These are phyloP conservation scores for Agapornis roseicollis DNA, from an alignment of 2,113 vertebrate genomes.

Conservation along the genomic window DNA sequence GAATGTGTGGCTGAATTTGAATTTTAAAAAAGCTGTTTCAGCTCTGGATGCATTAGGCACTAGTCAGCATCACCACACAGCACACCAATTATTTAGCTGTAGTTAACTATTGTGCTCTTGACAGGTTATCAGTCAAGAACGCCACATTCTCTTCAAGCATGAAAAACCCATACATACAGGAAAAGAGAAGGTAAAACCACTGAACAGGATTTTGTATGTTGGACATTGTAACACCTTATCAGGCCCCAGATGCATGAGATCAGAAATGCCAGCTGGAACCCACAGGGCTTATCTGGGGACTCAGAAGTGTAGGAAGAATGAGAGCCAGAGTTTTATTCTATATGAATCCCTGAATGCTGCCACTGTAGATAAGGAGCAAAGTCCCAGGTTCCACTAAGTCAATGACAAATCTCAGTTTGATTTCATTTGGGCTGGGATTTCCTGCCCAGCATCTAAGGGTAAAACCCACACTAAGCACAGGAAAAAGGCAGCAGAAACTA, in stretches of 20 bases:
- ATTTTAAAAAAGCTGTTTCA: neutral
- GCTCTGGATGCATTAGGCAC: neutral
- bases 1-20: neutral
- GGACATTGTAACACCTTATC: constrained; percentile 58
- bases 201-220: neutral
- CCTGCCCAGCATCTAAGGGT: constrained; percentile 29
- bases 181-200: constrained; percentile 29
- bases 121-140: constrained; percentile 21
- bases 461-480: neutral
- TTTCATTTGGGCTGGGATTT: constrained; percentile 64
- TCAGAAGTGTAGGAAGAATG: neutral
- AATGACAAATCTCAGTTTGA: constrained; percentile 56
- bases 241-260: constrained; percentile 24
- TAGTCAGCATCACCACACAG: neutral
- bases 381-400: constrained; percentile 32
- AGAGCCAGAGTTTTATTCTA: constrained; percentile 59
- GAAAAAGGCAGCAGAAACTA: constrained; percentile 28
- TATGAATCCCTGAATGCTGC: constrained; percentile 52
- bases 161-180: neutral
- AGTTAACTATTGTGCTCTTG: neutral
- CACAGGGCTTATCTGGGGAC: constrained; percentile 45
- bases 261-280: constrained; percentile 58
- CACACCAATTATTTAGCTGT: neutral
- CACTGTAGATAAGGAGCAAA: constrained; percentile 28
- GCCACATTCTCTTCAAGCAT: neutral